phyloP scores from a whole-genome alignment of 2,797 vertebrate species.

The Bufotes viridis region DNA sequence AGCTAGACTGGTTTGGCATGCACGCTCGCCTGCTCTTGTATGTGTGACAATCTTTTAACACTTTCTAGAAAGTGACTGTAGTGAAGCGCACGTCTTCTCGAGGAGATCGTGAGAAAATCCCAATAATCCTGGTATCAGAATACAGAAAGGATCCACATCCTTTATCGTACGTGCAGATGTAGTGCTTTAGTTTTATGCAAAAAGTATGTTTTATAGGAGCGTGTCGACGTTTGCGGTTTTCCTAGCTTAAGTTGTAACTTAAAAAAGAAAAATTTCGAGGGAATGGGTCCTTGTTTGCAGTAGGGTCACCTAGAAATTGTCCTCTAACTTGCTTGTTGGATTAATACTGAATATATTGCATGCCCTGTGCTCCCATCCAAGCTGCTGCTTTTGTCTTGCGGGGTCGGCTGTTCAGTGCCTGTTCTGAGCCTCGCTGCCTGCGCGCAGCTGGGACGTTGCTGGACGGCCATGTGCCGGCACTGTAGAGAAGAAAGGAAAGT shows the following conservation, averaged over 20 bases:
- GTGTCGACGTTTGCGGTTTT: background rate
- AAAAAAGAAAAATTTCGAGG: too few relatives aligned
- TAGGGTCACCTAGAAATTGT: background rate
- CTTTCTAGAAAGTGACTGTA: background rate
- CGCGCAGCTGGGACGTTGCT: constrained; percentile 61
- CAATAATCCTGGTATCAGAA: background rate
- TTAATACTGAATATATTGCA: background rate
- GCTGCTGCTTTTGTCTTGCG: background rate
- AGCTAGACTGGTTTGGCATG: constrained; percentile 65
- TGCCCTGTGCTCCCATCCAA: background rate
- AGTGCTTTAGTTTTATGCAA: too few relatives aligned
- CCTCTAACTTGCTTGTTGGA: background rate
- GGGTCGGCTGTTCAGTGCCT: background rate
- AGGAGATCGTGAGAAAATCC: background rate
- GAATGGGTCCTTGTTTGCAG: background rate
- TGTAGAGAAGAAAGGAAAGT: constrained; percentile 41
- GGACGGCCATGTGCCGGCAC: constrained; percentile 70
- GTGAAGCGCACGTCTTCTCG: background rate
- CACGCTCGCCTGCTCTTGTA: constrained; percentile 59
- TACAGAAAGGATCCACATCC: background rate
- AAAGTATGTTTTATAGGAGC: background rate
- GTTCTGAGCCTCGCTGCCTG: background rate
- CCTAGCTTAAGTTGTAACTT: background rate
- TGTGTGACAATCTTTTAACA: constrained; percentile 21
- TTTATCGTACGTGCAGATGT: too few relatives aligned